Conservation (phyloP, 1,140 invertebrate genomes). For the Drosophila takahashii region DNA sequence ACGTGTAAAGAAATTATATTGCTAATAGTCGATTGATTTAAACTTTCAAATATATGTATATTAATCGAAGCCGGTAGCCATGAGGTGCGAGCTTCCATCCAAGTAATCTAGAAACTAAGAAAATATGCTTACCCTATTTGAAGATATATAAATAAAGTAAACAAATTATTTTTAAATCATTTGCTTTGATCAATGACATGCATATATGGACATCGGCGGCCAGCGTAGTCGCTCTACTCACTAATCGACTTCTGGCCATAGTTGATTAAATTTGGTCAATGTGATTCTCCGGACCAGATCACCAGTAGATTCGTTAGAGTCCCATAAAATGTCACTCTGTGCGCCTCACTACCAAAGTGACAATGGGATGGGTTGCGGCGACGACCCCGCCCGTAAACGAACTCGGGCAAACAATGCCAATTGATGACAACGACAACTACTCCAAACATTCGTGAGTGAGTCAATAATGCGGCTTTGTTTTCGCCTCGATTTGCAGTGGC, state of each 20-base stretch:
- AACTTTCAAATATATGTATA: not conserved
- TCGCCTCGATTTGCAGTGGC: slow-evolving; percentile 14
- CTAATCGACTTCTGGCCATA: slow-evolving; percentile 24
- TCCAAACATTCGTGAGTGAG: slow-evolving; percentile 39
- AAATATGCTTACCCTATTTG: slow-evolving; percentile 1
- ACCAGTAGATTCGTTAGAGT: slow-evolving; percentile 23
- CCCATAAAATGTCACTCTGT: slow-evolving; percentile 18
- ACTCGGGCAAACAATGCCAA: slow-evolving; percentile 37
- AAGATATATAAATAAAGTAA: slow-evolving; percentile 33
- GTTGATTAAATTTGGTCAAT: slow-evolving; percentile 45
- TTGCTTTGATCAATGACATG: slow-evolving; percentile 9
- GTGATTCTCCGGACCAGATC: slow-evolving; percentile 20
- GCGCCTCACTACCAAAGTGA: not conserved
- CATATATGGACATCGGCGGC: slow-evolving; percentile 22
- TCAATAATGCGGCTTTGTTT: slow-evolving; percentile 43
- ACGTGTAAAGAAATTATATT: slow-evolving; percentile 7
- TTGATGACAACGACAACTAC: slow-evolving; percentile 29
- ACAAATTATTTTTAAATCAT: slow-evolving; percentile 27
- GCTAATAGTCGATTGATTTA: not conserved
- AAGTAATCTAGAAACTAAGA: slow-evolving; percentile 8
- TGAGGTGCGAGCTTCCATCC: not conserved
- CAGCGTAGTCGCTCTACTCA: slow-evolving; percentile 1
- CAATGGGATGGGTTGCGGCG: slow-evolving; percentile 19
- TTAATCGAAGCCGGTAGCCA: not conserved
- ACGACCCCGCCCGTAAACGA: slow-evolving; percentile 19